These are phyloP conservation scores for Romanogobio albipinnatus DNA, from an alignment of 2,113 vertebrate genomes.

Conservation along the genomic window DNA sequence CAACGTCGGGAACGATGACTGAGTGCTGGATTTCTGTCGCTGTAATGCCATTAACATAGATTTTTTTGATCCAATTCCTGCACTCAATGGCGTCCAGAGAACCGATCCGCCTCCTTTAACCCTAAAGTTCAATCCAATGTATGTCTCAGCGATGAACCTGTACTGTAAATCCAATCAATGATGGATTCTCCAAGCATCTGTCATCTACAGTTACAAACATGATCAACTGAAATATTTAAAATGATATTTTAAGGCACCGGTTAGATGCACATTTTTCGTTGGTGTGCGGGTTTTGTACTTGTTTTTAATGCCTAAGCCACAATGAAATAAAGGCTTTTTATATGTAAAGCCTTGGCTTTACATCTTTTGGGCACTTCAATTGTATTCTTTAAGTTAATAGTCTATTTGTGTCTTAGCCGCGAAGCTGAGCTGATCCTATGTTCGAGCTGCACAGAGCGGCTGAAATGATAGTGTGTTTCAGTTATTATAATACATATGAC, in stretches of 20 bases:
- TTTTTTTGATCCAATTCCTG: slow-evolving; percentile 77
- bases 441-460: too few species aligned
- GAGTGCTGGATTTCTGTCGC: slow-evolving; percentile 71
- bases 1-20: slow-evolving; percentile 71
- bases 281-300: too few species aligned
- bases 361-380: too few species aligned
- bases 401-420: too few species aligned
- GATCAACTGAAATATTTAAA: background rate
- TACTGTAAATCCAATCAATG: background rate
- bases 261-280: too few species aligned
- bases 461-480: too few species aligned
- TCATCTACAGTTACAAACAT: background rate
- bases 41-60: slow-evolving; percentile 76
- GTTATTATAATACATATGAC: too few species aligned
- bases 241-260: background rate
- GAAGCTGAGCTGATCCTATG: too few species aligned
- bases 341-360: too few species aligned
- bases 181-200: background rate
- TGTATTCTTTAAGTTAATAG: too few species aligned
- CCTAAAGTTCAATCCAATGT: slow-evolving; percentile 53
- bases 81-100: slow-evolving; percentile 67
- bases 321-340: too few species aligned
- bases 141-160: background rate
- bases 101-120: slow-evolving; percentile 76
- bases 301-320: too few species aligned